Evolutionary conservation across 2,797 vertebrate species (phyloP).

Genomic region (Sebastes vulpes): DNA sequence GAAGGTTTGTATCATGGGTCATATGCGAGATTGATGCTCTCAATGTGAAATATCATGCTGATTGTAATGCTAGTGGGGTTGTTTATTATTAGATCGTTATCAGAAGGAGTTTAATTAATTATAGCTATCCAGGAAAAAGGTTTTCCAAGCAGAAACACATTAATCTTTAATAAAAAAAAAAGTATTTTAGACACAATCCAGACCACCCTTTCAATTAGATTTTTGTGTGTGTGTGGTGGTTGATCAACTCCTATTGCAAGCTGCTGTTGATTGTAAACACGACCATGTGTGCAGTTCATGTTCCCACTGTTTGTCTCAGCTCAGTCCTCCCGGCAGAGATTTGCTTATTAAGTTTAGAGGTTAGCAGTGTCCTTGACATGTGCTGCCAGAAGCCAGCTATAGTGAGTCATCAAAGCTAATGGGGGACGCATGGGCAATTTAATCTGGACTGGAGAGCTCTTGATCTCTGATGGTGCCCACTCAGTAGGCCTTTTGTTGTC

Average conservation of each 20-base stretch:
- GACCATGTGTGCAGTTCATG: constrained; percentile 40
- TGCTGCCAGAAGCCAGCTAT: constrained; percentile 69
- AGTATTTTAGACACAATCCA: not conserved
- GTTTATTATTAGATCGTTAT: not conserved
- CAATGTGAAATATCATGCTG: not conserved
- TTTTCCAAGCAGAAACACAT: not conserved
- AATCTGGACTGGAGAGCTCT: constrained; percentile 82
- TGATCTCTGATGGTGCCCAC: constrained; percentile 79
- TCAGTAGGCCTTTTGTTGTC: constrained; percentile 80
- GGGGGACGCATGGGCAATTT: constrained; percentile 82
- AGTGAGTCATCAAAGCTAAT: constrained; percentile 84
- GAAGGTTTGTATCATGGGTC: constrained; percentile 6
- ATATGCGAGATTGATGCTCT: not conserved
- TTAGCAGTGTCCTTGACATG: constrained; percentile 81
- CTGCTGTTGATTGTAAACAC: constrained; percentile 49
- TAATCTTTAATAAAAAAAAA: not conserved
- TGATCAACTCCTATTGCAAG: constrained; percentile 28
- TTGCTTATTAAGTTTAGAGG: constrained; percentile 80
- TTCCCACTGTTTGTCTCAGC: constrained; percentile 47
- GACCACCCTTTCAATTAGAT: not conserved
- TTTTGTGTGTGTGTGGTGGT: not conserved
- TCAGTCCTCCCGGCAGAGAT: constrained; percentile 65
- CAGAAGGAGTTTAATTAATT: not conserved
- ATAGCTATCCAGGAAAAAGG: too few species aligned
- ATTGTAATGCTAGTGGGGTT: not conserved